Conservation (phyloP, 2,797 vertebrate species). For the Melanotaenia boesemani region DNA sequence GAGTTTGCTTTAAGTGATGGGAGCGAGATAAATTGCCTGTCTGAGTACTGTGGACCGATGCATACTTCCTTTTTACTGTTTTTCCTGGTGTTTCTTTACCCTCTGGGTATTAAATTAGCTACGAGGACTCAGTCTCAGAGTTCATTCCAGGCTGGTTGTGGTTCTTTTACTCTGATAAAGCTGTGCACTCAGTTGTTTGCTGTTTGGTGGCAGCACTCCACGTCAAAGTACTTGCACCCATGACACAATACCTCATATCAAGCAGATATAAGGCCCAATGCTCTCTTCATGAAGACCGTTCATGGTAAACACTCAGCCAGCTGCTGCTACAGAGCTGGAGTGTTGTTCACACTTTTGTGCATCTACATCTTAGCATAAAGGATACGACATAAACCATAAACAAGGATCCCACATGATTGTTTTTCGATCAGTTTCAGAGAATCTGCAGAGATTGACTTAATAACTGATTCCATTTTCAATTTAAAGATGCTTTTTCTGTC, state of each 20-base stretch:
- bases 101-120: conserved; percentile 52
- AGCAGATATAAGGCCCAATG: conserved; percentile 26
- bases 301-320: conserved; percentile 34
- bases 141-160: conserved; percentile 36
- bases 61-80: conserved; percentile 19
- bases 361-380: conserved; percentile 1
- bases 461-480: not conserved
- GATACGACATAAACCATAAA: not conserved
- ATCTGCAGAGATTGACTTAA: not conserved
- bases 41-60: conserved; percentile 15
- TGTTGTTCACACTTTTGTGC: conserved; percentile 15
- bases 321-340: conserved; percentile 41
- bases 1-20: conserved; percentile 47
- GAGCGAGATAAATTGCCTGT: conserved; percentile 43
- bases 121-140: conserved; percentile 51
- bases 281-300: conserved; percentile 23
- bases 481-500: conserved; percentile 8
- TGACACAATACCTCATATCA: conserved; percentile 52
- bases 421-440: not conserved
- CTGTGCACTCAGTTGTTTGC: conserved; percentile 47
- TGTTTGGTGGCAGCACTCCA: conserved; percentile 46
- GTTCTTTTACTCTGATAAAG: conserved; percentile 28
- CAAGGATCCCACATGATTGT: not conserved
- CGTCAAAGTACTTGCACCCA: conserved; percentile 31
- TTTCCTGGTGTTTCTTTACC: conserved; percentile 35